These are phyloP conservation scores for Arctopsyche grandis DNA, from an alignment of 1,140 invertebrate species.

Conservation along the genomic window DNA sequence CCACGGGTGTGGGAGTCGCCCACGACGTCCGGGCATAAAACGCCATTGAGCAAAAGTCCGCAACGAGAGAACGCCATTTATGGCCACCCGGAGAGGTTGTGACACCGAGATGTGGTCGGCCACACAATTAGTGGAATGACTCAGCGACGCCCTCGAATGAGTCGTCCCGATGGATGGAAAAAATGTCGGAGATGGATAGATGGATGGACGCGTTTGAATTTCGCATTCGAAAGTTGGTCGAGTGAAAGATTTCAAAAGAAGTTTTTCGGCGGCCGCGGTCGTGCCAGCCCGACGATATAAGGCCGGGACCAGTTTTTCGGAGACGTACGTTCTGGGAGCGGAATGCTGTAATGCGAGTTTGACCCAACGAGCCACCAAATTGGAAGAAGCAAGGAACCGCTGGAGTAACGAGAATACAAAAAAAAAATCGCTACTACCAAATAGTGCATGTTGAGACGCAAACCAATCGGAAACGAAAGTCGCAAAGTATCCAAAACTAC, in stretches of 20 bases:
- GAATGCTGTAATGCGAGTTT: constrained; percentile 43
- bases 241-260: constrained; percentile 17
- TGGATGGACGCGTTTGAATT: not conserved
- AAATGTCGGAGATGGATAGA: not conserved
- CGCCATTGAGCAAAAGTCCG: not conserved
- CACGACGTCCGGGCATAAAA: not conserved
- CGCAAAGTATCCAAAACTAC: constrained; percentile 13
- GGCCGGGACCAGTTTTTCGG: constrained; percentile 47
- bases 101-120: not conserved
- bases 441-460: not conserved
- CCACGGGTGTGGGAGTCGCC: not conserved
- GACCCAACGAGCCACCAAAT: not conserved
- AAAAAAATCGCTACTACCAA: not conserved
- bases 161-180: not conserved
- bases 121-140: constrained; percentile 9
- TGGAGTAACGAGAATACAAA: not conserved
- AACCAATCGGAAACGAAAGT: not conserved
- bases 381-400: constrained; percentile 14
- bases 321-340: constrained; percentile 46
- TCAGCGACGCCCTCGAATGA: not conserved
- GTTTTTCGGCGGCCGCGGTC: not conserved
- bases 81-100: constrained; percentile 5
- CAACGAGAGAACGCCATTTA: constrained; percentile 15
- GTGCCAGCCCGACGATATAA: not conserved
- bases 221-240: constrained; percentile 30